These are phyloP conservation scores for Drosophila nigromelanica DNA, from an alignment of 1,140 invertebrate species.

Conservation along the genomic window DNA sequence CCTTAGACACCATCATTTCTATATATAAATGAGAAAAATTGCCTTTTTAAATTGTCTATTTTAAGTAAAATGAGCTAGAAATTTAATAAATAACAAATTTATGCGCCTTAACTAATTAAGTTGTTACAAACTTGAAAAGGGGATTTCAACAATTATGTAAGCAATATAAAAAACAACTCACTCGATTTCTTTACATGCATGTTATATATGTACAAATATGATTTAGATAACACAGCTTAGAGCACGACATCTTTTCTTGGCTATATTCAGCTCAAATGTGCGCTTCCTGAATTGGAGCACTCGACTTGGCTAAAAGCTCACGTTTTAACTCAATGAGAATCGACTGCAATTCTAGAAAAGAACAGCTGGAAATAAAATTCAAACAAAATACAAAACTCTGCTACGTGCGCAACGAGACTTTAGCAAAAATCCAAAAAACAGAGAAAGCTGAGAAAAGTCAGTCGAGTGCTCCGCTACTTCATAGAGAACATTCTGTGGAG, in stretches of 20 bases:
- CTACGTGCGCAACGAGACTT: constrained; percentile 58
- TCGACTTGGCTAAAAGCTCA: constrained; percentile 36
- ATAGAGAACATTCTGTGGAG: constrained; percentile 49
- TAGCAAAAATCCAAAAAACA: constrained; percentile 15
- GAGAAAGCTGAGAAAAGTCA: constrained; percentile 64
- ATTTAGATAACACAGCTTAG: not conserved
- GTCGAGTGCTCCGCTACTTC: constrained; percentile 39
- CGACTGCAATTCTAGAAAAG: constrained; percentile 20
- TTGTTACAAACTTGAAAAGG: too few species aligned
- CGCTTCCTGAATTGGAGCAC: constrained; percentile 56
- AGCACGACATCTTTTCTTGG: constrained; percentile 9
- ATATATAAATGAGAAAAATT: constrained; percentile 43
- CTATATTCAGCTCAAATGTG: not conserved
- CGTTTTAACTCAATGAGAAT: constrained; percentile 57
- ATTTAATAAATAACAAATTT: constrained; percentile 73
- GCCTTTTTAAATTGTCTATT: constrained; percentile 62
- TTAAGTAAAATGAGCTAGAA: constrained; percentile 69
- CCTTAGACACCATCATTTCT: constrained; percentile 38
- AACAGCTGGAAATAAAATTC: constrained; percentile 25
- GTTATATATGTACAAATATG: too few species aligned
- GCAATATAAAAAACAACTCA: too few species aligned
- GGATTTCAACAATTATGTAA: too few species aligned
- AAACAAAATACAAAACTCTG: constrained; percentile 57
- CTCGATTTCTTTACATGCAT: not conserved
- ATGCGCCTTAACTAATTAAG: constrained; percentile 37